These are phyloP conservation scores for Tragopan temminckii DNA, from an alignment of 2,797 vertebrate species.

Conservation along the genomic window DNA sequence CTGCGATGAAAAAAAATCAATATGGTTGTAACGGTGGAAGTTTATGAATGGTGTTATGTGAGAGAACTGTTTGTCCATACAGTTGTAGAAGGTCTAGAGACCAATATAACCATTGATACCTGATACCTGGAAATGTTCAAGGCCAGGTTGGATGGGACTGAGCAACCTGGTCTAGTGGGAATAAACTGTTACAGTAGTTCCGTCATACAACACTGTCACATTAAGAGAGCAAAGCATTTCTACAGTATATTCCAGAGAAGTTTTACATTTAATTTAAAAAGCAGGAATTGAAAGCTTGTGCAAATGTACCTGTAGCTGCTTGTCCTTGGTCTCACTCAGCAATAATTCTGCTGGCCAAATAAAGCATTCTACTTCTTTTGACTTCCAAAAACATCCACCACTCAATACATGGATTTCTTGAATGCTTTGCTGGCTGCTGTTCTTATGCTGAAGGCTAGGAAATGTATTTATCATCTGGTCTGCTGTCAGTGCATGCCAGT, in stretches of 20 bases:
- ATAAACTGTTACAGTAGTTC: neutral
- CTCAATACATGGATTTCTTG: neutral
- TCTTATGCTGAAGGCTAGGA: neutral
- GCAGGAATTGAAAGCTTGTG: neutral
- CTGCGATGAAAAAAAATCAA: neutral
- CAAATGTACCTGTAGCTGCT: neutral
- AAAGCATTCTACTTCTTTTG: neutral
- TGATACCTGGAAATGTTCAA: neutral
- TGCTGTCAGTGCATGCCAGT: neutral
- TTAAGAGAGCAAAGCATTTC: neutral
- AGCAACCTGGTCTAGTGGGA: neutral
- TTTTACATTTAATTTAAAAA: neutral
- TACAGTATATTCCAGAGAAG: neutral
- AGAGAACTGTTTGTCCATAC: neutral
- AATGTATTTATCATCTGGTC: neutral
- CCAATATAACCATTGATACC: neutral
- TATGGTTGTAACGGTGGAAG: neutral
- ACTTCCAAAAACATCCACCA: neutral
- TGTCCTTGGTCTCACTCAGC: neutral
- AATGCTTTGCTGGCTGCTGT: neutral
- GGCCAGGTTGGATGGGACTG: neutral
- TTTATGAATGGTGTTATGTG: neutral
- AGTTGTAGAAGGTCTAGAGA: neutral
- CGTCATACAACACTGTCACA: neutral
- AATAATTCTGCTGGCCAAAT: neutral